These are phyloP conservation scores for Alviniconcha strummeri DNA, from an alignment of 2,888 invertebrate genomes.

Conservation along the genomic window DNA sequence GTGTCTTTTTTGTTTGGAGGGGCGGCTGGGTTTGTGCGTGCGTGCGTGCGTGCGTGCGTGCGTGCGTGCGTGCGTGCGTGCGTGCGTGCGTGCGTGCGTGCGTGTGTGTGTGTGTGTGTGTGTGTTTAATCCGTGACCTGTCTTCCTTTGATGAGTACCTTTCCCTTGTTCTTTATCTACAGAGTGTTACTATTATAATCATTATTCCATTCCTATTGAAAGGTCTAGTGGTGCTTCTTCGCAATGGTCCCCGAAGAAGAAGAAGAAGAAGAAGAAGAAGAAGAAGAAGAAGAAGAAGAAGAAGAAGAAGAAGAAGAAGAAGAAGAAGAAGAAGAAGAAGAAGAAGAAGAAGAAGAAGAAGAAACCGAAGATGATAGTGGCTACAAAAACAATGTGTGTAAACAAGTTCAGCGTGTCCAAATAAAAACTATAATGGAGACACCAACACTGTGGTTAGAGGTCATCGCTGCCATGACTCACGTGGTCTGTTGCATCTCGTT, in stretches of 20 bases:
- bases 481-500: conserved; percentile 10
- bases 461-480: not conserved
- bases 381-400: not conserved
- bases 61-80: too few relatives aligned
- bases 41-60: too few relatives aligned
- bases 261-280: not conserved
- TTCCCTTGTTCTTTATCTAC: not conserved
- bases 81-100: too few relatives aligned
- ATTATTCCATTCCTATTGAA: not conserved
- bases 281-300: not conserved
- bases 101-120: too few relatives aligned
- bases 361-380: not conserved
- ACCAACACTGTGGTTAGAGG: too few relatives aligned
- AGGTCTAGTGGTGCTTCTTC: not conserved
- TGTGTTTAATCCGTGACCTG: too few relatives aligned
- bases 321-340: not conserved
- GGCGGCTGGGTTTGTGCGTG: too few relatives aligned
- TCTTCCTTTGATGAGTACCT: not conserved
- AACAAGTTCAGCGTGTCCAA: not conserved
- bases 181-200: not conserved
- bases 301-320: not conserved
- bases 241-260: not conserved
- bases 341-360: not conserved
- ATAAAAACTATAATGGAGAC: not conserved
- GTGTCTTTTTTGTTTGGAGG: too few relatives aligned